Base-by-base conservation (phyloP, 2,888 invertebrate genomes). In the Drosophila anceps region DNA sequence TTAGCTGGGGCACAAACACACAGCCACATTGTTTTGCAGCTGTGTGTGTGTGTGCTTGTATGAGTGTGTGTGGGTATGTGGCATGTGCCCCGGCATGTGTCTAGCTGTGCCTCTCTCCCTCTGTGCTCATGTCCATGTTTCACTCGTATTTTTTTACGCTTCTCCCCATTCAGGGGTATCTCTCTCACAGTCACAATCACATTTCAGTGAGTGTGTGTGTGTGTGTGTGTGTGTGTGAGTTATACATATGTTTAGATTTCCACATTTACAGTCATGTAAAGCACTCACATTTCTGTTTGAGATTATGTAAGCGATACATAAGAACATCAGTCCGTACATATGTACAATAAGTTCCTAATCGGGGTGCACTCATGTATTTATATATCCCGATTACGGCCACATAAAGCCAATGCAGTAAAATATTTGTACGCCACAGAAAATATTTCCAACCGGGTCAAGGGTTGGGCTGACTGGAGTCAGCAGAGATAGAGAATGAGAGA, bases 221-320 rank as follows among this genome's bases (percentile, higher is more conserved):
- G 18, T 18, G 41, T 18, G 41, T 41, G 15, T 46, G 46, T 31
- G 48, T 50, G 31, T 50, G 50, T 33, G 33, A 20, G 50, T 8
- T 50, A 50, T 84, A 90, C 88, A 90, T 87, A 90, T 87, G 88
- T 87, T 87, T 90, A 90, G 90, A 90, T 88, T 85, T 90, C 63
- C 77, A 54, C 84, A 85, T 81, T 69, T 79, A 88, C 67, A 46
- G 74, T 61, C 82, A 83, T 87, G 73, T 87, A 84, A 84, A 69
- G 71, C 76, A 79, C 37, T 54, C 24, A 46, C 41, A 44, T 55
- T 69, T 62, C 62, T 67, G 55, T 55, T 41, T 62, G 74, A 69
- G 69, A 84, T 88, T 84, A 80, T 85, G 69, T 78, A 57, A 68
- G 27, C 57, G 61, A 31, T 65, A 75, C 51, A 79, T 88, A 29